Conservation (phyloP, 2,113 vertebrate species). For the Sebastes fasciatus region DNA sequence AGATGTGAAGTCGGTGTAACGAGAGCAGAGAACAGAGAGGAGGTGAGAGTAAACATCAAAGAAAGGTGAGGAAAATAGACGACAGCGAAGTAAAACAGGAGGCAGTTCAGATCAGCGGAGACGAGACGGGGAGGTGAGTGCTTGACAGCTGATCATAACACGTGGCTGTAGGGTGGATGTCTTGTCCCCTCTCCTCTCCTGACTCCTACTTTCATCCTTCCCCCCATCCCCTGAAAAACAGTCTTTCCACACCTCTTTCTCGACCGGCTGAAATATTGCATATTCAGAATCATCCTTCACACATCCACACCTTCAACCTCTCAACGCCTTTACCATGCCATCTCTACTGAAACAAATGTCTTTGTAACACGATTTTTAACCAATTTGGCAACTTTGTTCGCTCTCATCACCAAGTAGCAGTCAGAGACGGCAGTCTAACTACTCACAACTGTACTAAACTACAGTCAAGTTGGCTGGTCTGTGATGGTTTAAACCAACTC, state of each 20-base stretch:
- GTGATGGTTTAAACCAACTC: neutral
- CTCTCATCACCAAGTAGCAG: neutral
- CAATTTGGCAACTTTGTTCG: constrained; percentile 6
- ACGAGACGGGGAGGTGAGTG: constrained; percentile 14
- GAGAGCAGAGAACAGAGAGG: constrained; percentile 32
- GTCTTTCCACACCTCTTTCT: constrained; percentile 44
- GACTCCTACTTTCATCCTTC: constrained; percentile 51
- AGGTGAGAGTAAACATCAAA: constrained; percentile 62
- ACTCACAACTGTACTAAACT: neutral
- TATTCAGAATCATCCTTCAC: constrained; percentile 48
- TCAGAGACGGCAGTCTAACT: neutral
- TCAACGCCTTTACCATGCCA: neutral
- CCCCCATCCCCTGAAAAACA: neutral
- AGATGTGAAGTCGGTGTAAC: constrained; percentile 27
- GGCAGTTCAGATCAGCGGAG: constrained; percentile 47
- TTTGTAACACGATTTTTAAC: constrained; percentile 5
- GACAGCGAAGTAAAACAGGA: constrained; percentile 38
- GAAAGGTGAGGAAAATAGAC: constrained; percentile 58
- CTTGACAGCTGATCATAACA: constrained; percentile 67
- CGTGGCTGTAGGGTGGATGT: constrained; percentile 56
- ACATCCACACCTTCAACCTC: constrained; percentile 40
- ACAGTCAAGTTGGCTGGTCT: neutral
- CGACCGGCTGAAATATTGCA: constrained; percentile 44
- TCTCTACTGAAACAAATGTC: neutral
- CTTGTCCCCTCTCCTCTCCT: constrained; percentile 46